Evolutionary conservation across 64 coral and sea anemone species (phyloP).

Genomic region (Montipora foliosa): DNA sequence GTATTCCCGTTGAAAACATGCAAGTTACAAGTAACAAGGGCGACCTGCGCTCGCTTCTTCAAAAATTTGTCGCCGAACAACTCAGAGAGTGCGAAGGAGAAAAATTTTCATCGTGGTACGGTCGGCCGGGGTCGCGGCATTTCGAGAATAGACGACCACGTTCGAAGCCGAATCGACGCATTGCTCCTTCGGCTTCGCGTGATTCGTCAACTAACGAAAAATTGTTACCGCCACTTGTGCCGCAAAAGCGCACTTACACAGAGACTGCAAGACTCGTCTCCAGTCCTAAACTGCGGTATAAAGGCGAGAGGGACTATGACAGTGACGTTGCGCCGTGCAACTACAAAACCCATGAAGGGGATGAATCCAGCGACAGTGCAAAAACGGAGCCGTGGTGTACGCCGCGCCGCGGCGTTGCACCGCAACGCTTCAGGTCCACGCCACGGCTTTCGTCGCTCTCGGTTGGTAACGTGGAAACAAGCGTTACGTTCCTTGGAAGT

Average conservation of each 20-base stretch:
- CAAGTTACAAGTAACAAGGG: neutral
- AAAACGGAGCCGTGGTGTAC: conserved; percentile 85
- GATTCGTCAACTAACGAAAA: conserved; percentile 29
- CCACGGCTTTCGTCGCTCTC: conserved; percentile 59
- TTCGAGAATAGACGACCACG: conserved; percentile 30
- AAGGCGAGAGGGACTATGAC: conserved; percentile 69
- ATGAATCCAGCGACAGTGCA: conserved; percentile 84
- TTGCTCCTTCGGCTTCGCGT: conserved; percentile 16
- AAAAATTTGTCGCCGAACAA: conserved; percentile 87
- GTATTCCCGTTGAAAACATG: conserved; percentile 14
- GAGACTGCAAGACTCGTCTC: conserved; percentile 71
- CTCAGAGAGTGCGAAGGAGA: conserved; percentile 73
- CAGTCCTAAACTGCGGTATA: conserved; percentile 54
- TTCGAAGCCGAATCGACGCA: conserved; percentile 25
- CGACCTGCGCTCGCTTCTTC: conserved; percentile 63
- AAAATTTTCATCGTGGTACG: conserved; percentile 42
- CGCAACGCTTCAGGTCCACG: conserved; percentile 32
- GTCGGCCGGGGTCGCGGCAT: neutral
- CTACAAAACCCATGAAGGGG: conserved; percentile 10
- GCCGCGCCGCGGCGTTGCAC: neutral
- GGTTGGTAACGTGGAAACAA: conserved; percentile 39
- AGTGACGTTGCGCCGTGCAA: conserved; percentile 69
- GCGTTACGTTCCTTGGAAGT: conserved; percentile 82
- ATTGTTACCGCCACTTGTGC: conserved; percentile 75
- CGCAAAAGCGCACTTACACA: conserved; percentile 61